These are phyloP conservation scores for Acleris laterana DNA, from an alignment of 2,888 invertebrate species.

Conservation along the genomic window DNA sequence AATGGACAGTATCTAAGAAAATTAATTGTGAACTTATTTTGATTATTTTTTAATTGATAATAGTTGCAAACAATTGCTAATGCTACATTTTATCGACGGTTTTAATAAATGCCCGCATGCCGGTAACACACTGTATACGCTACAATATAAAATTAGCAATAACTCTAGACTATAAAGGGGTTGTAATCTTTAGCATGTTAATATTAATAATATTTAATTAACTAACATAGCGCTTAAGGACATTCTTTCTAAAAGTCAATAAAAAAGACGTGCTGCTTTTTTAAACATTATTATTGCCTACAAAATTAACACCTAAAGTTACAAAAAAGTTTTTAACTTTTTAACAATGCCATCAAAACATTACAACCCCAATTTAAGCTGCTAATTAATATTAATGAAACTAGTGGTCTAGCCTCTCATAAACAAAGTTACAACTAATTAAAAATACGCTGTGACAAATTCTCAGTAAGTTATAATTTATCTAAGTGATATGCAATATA, in stretches of 20 bases:
- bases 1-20: too few relatives aligned
- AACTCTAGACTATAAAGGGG: conserved; percentile 53
- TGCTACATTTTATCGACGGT: too few relatives aligned
- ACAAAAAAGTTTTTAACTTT: conserved; percentile 3
- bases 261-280: conserved; percentile 21
- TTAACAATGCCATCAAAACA: conserved; percentile 18
- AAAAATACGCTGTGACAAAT: conserved; percentile 47
- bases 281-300: conserved; percentile 1
- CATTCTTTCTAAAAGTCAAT: conserved; percentile 5
- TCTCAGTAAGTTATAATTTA: conserved; percentile 59
- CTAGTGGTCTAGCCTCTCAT: conserved; percentile 54
- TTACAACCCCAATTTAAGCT: conserved; percentile 40
- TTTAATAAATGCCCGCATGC: too few relatives aligned
- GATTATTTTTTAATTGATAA: too few relatives aligned
- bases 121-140: too few relatives aligned
- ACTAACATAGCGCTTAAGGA: conserved; percentile 9
- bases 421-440: conserved; percentile 49
- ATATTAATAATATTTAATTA: conserved; percentile 5
- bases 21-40: too few relatives aligned
- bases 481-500: conserved; percentile 82
- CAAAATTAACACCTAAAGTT: conserved; percentile 3
- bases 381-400: conserved; percentile 44
- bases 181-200: conserved; percentile 43
- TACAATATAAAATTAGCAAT: conserved; percentile 63
- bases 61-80: too few relatives aligned